Evolutionary conservation across 2,113 vertebrate species (phyloP).

Genomic region (Arothron firmamentum): DNA sequence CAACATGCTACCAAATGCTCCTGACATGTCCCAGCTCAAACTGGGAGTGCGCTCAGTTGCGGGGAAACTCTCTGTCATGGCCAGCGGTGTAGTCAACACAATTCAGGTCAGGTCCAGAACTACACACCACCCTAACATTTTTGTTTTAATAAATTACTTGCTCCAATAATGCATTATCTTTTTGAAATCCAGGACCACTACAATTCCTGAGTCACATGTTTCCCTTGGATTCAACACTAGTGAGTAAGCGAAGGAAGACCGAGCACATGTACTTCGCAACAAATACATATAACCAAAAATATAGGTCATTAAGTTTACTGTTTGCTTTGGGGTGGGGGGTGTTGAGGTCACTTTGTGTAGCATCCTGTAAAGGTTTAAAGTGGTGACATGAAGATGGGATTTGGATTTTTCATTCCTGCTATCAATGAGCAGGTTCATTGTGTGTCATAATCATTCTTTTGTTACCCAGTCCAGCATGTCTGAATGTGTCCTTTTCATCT

Average conservation of each 20-base stretch:
- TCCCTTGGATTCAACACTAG: not conserved
- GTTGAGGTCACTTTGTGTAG: constrained; percentile 39
- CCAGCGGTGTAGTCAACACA: constrained; percentile 89
- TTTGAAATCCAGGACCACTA: constrained; percentile 72
- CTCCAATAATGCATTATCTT: not conserved
- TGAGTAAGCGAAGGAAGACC: not conserved
- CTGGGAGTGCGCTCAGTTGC: constrained; percentile 89
- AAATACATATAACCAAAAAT: not conserved
- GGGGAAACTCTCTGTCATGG: constrained; percentile 91
- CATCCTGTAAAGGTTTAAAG: constrained; percentile 15
- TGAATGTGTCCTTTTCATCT: constrained; percentile 57
- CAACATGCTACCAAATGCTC: constrained; percentile 83
- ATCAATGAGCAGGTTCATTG: not conserved
- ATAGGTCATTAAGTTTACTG: constrained; percentile 21
- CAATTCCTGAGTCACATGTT: constrained; percentile 53
- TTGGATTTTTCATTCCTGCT: constrained; percentile 8
- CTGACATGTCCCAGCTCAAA: constrained; percentile 92
- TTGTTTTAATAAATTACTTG: not conserved
- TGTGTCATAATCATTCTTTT: not conserved
- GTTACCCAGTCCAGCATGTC: constrained; percentile 7
- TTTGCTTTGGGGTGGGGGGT: constrained; percentile 22
- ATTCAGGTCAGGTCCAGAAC: constrained; percentile 84
- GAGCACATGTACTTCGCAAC: constrained; percentile 4
- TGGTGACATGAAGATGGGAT: constrained; percentile 19
- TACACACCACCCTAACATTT: not conserved